Base-by-base conservation (phyloP, 2,888 invertebrate species). In the Notodonta ziczac region DNA sequence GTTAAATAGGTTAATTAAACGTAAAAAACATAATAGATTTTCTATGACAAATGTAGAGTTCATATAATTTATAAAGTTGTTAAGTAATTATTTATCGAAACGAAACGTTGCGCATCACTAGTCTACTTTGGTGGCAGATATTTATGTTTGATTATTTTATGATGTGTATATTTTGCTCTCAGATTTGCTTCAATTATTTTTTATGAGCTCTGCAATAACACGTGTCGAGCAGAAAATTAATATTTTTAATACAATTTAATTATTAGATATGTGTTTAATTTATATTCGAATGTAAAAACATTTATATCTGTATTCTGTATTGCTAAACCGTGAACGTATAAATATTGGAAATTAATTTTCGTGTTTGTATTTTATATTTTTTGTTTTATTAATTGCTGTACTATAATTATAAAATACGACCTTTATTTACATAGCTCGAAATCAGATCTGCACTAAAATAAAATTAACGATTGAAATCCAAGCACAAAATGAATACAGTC, bases 121-220 rank as follows among this genome's bases (percentile, higher is more conserved):
- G 12, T 42, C 42, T 10, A 42, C 10, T 35, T 35, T 7, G 35
- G 7, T 35, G 35, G n/a, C 48, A 48, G 48, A 42, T 24, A 24
- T 35, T 42, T 42, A 16, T 32, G 32, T 32, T 52, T 52, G 52
- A 32, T 52, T 52, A 52, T 32, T 56, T 14, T 56, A 55, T 50
- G 24, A 24, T 24, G 60, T 44, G 52, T 63, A 55, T 73, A 56
- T 70, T 70, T 65, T 58, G 67, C 59, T 62, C 67, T 67, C 24
- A 24, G 24, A 24, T 24, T 24, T 24, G 24, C 24, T 24, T 24
- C 24, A 73, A 73, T 72, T 73, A 70, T 66, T 48, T 51, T 57
- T 53, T 59, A 60, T 60, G 58, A 55, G 52, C 55, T 52, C 58
- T 58, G 48, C 16, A 61, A 32, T 12, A 10, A 24, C 52, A 24